Percentiles rank a stretch among this genome's conserved stretches.
Conservation (phyloP, 1,140 invertebrate genomes). For the Eulimnadia texana region DNA sequence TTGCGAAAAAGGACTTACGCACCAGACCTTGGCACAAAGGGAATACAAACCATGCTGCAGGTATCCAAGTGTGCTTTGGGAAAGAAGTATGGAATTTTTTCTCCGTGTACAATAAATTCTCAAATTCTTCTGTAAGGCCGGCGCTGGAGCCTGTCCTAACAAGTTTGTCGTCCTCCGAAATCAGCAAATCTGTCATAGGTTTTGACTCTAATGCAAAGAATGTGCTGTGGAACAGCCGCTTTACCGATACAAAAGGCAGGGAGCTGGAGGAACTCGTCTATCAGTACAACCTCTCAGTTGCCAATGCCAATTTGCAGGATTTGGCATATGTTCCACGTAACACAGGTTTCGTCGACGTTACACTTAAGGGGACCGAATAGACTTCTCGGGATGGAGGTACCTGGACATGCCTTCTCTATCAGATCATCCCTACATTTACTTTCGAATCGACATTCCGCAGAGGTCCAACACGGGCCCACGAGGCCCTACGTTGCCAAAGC, state of each 20-base stretch:
- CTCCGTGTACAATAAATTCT: background rate
- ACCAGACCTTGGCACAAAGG: background rate
- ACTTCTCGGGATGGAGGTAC: background rate
- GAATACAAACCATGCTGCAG: background rate
- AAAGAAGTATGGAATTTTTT: background rate
- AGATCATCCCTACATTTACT: constrained; percentile 3
- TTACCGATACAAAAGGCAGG: background rate
- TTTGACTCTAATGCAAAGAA: constrained; percentile 3
- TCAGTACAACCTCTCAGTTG: background rate
- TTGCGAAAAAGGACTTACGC: background rate
- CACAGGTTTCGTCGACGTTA: background rate
- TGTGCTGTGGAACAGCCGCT: background rate
- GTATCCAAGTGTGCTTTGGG: background rate
- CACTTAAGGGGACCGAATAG: background rate
- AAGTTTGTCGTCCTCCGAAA: too few species aligned
- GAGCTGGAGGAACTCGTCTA: background rate
- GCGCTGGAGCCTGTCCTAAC: too few species aligned
- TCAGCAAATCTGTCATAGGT: background rate
- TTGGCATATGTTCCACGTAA: background rate
- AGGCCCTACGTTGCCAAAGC: background rate
- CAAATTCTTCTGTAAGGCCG: too few species aligned
- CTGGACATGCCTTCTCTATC: background rate
- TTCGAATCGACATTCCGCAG: background rate
- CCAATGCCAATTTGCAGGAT: background rate
- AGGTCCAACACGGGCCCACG: background rate